Conservation (phyloP, 2,113 vertebrate genomes). For the Nyctereutes procyonoides region DNA sequence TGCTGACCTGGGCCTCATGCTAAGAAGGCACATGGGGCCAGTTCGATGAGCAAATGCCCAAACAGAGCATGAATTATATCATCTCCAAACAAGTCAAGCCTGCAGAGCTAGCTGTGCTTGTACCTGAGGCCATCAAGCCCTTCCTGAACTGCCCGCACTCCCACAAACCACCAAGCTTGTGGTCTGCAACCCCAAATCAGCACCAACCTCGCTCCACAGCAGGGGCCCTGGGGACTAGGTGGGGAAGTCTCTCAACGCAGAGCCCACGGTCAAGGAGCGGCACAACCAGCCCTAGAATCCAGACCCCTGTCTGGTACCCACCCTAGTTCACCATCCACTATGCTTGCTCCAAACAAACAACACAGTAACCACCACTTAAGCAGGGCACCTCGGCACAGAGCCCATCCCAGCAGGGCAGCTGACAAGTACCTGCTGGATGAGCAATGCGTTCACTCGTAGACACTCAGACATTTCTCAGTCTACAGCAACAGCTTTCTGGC, state of each 20-base stretch:
- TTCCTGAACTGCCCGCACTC: rapidly evolving
- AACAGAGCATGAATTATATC: rapidly evolving
- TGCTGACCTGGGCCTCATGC: not conserved
- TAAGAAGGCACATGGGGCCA: rapidly evolving
- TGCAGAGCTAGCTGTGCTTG: rapidly evolving
- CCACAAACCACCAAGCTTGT: rapidly evolving
- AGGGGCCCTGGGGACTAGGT: not conserved
- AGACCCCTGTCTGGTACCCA: not conserved
- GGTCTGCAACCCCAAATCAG: too few species aligned
- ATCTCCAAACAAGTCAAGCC: not conserved
- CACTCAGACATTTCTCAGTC: not conserved
- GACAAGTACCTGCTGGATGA: not conserved
- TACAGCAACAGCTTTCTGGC: not conserved
- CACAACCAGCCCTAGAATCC: not conserved
- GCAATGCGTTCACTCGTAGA: rapidly evolving
- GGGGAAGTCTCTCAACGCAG: not conserved
- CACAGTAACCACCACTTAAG: rapidly evolving
- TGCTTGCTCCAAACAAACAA: rapidly evolving
- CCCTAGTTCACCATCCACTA: rapidly evolving
- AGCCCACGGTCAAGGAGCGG: rapidly evolving
- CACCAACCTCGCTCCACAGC: rapidly evolving
- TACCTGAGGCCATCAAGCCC: too few species aligned
- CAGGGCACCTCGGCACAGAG: not conserved
- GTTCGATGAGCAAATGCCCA: rapidly evolving
- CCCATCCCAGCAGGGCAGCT: not conserved